A percentile compares a stretch with the other conserved stretches of the same genome.
These are phyloP conservation scores for Caenorhabditis japonica DNA, from an alignment of 2,888 invertebrate genomes.

Conservation along the genomic window DNA sequence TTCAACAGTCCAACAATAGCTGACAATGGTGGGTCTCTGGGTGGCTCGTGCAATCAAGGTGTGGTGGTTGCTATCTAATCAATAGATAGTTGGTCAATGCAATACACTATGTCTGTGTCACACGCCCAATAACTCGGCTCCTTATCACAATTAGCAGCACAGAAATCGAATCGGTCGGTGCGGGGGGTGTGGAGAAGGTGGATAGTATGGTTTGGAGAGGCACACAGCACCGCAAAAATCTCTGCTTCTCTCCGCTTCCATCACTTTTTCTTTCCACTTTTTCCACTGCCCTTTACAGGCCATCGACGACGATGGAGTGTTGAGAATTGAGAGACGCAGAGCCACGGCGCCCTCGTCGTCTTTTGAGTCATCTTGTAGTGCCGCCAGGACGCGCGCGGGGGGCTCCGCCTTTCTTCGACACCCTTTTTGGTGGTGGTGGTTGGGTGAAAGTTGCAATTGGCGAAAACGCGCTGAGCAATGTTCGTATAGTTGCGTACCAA, in stretches of 20 bases:
- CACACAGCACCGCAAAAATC: too few species aligned
- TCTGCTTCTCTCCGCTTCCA: background rate
- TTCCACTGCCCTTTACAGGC: background rate
- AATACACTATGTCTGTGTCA: background rate
- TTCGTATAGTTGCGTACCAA: too few species aligned
- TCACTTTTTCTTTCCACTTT: background rate
- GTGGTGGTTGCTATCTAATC: background rate
- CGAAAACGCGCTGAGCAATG: too few species aligned
- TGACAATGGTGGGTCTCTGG: background rate
- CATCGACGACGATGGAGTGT: background rate
- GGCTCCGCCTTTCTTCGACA: background rate
- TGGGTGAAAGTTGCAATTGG: too few species aligned
- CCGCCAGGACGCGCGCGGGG: slow-evolving; percentile 8
- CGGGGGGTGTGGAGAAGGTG: background rate
- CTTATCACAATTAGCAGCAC: background rate
- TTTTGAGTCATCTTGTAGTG: slow-evolving; percentile 39
- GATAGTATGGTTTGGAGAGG: background rate
- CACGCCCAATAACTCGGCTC: background rate
- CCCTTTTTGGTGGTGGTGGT: too few species aligned
- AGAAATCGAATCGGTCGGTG: background rate
- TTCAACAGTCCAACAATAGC: background rate
- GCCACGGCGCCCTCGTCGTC: background rate
- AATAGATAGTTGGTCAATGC: background rate
- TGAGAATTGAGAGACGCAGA: slow-evolving; percentile 4
- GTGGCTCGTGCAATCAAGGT: background rate